phyloP scores from a whole-genome alignment of 2,113 vertebrate genomes.

The Sakesphorus luctuosus region DNA sequence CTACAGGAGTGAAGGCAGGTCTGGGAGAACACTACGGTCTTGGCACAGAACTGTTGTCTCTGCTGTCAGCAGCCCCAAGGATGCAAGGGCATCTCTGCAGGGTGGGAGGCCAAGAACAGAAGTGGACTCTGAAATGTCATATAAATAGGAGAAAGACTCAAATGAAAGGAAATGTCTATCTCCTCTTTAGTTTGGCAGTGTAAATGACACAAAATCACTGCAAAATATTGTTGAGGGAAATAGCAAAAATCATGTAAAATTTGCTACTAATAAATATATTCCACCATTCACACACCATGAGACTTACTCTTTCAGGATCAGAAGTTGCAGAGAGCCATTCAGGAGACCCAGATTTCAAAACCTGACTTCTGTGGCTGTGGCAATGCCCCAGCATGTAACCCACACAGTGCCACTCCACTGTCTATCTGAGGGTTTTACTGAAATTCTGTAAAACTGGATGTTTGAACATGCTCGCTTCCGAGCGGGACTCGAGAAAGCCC shows the following conservation, averaged over 20 bases:
- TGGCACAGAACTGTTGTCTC: neutral
- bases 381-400: accelerated
- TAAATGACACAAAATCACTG: neutral
- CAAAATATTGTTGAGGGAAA: neutral
- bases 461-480: accelerated
- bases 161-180: neutral
- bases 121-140: neutral
- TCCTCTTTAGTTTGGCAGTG: neutral
- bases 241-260: neutral
- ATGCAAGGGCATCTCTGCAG: neutral
- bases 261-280: neutral
- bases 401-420: accelerated
- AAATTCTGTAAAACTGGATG: neutral
- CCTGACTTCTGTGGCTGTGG: neutral
- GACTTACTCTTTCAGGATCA: neutral
- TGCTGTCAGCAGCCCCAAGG: neutral
- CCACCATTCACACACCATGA: accelerated
- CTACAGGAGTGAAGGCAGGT: neutral
- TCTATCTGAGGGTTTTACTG: neutral
- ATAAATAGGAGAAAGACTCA: neutral
- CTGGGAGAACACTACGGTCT: neutral
- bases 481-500: neutral
- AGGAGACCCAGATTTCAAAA: neutral
- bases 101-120: neutral
- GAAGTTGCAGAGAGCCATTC: neutral